Conservation (phyloP, 2,797 vertebrate genomes). For the Odontamblyopus lacepedii region DNA sequence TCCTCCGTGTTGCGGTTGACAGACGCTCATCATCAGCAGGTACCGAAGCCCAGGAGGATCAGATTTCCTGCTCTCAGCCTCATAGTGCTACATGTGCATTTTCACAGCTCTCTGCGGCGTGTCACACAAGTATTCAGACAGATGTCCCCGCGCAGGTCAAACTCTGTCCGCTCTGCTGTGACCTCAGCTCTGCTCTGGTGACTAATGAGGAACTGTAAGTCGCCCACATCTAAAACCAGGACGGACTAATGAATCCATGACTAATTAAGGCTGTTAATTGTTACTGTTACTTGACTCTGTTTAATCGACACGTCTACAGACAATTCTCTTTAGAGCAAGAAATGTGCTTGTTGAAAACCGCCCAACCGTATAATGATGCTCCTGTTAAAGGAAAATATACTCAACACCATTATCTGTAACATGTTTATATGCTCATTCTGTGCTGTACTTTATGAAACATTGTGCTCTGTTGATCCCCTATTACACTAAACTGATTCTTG, state of each 20-base stretch:
- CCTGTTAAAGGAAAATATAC: too few relatives aligned
- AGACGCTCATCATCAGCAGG: constrained; percentile 74
- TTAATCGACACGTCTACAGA: not conserved
- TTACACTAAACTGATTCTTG: too few relatives aligned
- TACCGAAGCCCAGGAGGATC: constrained; percentile 71
- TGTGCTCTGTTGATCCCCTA: too few relatives aligned
- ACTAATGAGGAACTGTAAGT: not conserved
- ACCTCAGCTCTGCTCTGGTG: not conserved
- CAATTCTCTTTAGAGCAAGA: too few relatives aligned
- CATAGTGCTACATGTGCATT: constrained; percentile 67
- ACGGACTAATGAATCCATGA: not conserved
- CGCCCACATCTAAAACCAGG: not conserved
- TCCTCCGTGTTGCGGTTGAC: constrained; percentile 67
- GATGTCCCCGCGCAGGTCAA: constrained; percentile 35
- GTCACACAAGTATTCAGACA: constrained; percentile 51
- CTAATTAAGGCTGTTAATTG: too few relatives aligned
- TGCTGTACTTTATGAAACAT: too few relatives aligned
- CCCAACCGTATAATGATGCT: too few relatives aligned
- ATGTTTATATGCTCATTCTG: too few relatives aligned
- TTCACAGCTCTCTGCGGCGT: constrained; percentile 60
- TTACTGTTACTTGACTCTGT: too few relatives aligned
- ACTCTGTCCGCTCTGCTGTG: not conserved
- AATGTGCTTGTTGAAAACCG: too few relatives aligned
- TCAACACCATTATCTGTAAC: too few relatives aligned
- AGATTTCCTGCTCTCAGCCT: constrained; percentile 62